A percentile compares a stretch with the other conserved stretches of the same genome.
Evolutionary conservation across 2,113 vertebrate species (phyloP).

Genomic region (Pygoscelis adeliae): DNA sequence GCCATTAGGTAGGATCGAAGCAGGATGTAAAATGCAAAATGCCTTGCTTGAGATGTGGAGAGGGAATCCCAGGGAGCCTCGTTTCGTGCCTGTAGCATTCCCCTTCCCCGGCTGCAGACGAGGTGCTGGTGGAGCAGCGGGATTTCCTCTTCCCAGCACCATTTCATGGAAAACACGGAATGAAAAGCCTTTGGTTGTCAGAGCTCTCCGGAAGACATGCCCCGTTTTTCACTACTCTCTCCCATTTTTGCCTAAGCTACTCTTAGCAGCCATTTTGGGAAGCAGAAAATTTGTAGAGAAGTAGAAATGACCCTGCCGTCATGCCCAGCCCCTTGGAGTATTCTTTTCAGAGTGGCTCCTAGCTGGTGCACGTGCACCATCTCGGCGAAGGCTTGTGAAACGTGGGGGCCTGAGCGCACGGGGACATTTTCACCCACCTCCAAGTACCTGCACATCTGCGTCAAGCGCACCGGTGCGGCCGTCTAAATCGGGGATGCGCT

Average conservation of each 20-base stretch:
- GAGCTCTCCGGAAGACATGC: not conserved
- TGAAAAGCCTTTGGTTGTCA: not conserved
- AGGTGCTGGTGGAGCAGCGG: fast-evolving
- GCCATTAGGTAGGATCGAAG: not conserved
- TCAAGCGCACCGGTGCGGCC: fast-evolving
- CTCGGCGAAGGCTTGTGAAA: not conserved
- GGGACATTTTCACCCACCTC: not conserved
- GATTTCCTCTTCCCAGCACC: not conserved
- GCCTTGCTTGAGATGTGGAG: not conserved
- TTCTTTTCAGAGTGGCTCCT: not conserved
- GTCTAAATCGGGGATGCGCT: not conserved
- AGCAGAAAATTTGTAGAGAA: not conserved
- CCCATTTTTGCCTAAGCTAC: not conserved
- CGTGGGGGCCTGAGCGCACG: fast-evolving
- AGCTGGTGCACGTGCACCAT: fast-evolving
- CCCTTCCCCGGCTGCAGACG: fast-evolving
- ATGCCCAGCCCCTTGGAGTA: fast-evolving
- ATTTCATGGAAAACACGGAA: not conserved
- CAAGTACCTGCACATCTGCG: fast-evolving
- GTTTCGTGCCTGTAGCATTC: not conserved
- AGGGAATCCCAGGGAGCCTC: not conserved
- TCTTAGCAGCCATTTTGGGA: not conserved
- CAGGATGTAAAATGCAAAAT: not conserved
- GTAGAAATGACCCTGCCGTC: not conserved
- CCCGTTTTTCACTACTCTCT: not conserved